Evolutionary conservation across 2,888 invertebrate species (phyloP).

Genomic region (Volucella inflata): DNA sequence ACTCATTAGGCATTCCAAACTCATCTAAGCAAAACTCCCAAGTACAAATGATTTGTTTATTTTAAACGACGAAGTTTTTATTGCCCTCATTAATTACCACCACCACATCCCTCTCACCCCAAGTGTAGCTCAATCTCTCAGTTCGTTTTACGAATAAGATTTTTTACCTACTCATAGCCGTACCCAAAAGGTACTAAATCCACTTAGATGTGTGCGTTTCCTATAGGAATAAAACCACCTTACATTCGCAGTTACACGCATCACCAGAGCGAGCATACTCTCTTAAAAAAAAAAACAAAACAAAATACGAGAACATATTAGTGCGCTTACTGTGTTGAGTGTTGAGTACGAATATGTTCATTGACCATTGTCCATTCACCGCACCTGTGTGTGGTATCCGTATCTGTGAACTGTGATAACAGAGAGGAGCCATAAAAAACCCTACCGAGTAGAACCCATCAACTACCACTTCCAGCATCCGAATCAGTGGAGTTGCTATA

Average conservation of each 20-base stretch:
- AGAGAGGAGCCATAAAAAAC: conserved; percentile 64
- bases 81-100: conserved; percentile 82
- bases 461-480: conserved; percentile 60
- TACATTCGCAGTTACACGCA: conserved; percentile 73
- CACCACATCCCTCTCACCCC: conserved; percentile 74
- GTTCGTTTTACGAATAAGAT: conserved; percentile 64
- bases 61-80: conserved; percentile 79
- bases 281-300: conserved; percentile 8
- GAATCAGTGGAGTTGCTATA: conserved; percentile 69
- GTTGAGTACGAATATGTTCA: neutral
- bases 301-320: neutral
- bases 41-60: conserved; percentile 74
- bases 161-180: conserved; percentile 39
- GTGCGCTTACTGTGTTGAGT: neutral
- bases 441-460: conserved; percentile 43
- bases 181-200: neutral
- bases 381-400: conserved; percentile 72
- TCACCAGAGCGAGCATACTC: conserved; percentile 24
- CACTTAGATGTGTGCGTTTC: conserved; percentile 16
- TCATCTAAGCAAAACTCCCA: conserved; percentile 71
- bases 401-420: conserved; percentile 52
- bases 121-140: conserved; percentile 37
- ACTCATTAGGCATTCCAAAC: neutral
- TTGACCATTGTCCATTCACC: conserved; percentile 67
- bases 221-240: conserved; percentile 23